Evolutionary conservation across 2,797 vertebrate species (phyloP), one percentile per base, ranked within the genome.

Genomic region (Parauchenoglanis punctatus): DNA sequence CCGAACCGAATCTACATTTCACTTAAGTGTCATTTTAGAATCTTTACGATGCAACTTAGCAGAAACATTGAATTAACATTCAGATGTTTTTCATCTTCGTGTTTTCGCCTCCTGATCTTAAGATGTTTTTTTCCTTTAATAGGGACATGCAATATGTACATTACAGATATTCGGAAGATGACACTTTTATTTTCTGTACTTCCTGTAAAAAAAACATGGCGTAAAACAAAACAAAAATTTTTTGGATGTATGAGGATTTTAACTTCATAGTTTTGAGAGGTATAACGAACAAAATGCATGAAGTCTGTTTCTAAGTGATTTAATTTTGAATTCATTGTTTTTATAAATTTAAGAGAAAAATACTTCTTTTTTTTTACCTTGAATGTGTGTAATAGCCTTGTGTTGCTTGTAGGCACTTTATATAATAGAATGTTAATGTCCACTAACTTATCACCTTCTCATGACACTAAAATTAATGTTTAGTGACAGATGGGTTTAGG

Each of bases 371-470:
- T 91, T 91, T 89, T 89, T 89, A 91, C 80, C 87, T 89, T 90
- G 89, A 91, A 90, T 89, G 89, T 91, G 89, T 91, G 89, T 90
- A 86, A 89, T 88, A 82, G 81, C 82, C 49, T 90, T 89, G 90
- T 90, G 88, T 91, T 90, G 90, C 90, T 91, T 90, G 90, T 91
- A 91, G 89, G 90, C 90, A 91, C 89, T 91, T 91, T 91, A 91
- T 91, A 91, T 77, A 56, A 90, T 91, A 89, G 88, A 87, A 89
- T 89, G 88, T 91, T 90, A 86, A 87, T 89, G 85, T 90, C 86
- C 87, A 85, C 85, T 75, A 84, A 87, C 81, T 81, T 86, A 72
- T 89, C 90, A 91, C 87, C 76, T 90, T 88, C 85, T 88, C 82
- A 87, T 88, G 83, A 89, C 85, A 87, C 87, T 88, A 58, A 86